Conservation (phyloP, 2,888 invertebrate genomes). For the Mellilla xanthometata region DNA sequence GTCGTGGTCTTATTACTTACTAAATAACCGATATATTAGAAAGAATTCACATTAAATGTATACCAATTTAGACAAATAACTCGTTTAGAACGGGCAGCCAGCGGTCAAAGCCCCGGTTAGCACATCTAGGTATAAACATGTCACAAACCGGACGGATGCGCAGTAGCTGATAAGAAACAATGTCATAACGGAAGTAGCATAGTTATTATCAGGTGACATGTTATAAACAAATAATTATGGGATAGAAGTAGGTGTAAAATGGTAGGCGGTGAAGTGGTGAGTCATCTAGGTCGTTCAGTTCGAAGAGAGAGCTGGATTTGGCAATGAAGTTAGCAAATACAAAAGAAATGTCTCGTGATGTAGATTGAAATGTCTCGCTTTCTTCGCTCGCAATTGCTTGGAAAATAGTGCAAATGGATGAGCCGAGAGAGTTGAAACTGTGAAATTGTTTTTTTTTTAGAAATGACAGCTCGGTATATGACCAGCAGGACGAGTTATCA, state of each 20-base stretch:
- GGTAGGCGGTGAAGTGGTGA: conserved; percentile 9
- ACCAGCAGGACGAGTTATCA: too few relatives aligned
- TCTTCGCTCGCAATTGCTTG: conserved; percentile 24
- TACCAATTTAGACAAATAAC: too few relatives aligned
- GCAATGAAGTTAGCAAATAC: background rate
- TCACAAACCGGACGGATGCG: conserved; percentile 30
- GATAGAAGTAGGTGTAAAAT: conserved; percentile 4
- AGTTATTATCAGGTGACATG: conserved; percentile 28
- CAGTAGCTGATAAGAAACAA: conserved; percentile 46
- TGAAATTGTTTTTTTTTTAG: too few relatives aligned
- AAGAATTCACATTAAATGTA: too few relatives aligned
- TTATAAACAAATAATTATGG: conserved; percentile 13
- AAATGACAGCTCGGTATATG: too few relatives aligned
- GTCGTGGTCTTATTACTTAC: too few relatives aligned
- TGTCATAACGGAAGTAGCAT: conserved; percentile 42
- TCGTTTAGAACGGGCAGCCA: too few relatives aligned
- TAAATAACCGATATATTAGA: too few relatives aligned
- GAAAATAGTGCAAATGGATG: conserved; percentile 11
- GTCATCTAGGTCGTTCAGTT: conserved; percentile 4
- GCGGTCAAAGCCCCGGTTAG: too few relatives aligned
- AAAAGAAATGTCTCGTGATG: conserved; percentile 11
- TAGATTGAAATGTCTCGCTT: conserved; percentile 25
- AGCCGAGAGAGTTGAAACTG: too few relatives aligned
- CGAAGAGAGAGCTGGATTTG: conserved; percentile 5
- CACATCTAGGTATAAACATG: conserved; percentile 13